Percentiles rank a stretch among this genome's conserved stretches.
phyloP scores from a whole-genome alignment of 2,797 vertebrate species.

The Tokudaia muenninki region DNA sequence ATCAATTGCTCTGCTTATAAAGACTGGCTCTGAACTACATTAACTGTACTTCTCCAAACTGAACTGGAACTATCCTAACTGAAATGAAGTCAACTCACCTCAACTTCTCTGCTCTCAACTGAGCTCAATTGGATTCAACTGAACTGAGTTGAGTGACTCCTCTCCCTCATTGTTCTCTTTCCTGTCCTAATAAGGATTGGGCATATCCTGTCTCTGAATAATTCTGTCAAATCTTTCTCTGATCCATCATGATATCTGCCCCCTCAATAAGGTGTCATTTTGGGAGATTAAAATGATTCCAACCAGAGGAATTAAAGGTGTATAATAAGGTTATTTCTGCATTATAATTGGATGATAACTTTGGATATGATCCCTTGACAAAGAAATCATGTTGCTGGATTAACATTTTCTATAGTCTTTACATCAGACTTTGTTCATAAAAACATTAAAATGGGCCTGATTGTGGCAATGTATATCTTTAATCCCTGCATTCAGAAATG shows the following conservation, averaged over 20 bases:
- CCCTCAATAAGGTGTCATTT: neutral
- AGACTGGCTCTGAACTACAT: neutral
- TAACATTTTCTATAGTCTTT: too few relatives aligned
- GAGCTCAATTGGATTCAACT: neutral
- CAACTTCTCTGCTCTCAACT: neutral
- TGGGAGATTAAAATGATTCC: too few relatives aligned
- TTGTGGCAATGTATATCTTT: too few relatives aligned
- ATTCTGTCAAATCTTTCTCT: neutral
- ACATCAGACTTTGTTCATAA: too few relatives aligned
- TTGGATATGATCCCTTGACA: too few relatives aligned
- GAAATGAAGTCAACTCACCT: neutral
- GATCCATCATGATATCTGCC: neutral
- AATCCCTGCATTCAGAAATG: too few relatives aligned
- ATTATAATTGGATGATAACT: too few relatives aligned
- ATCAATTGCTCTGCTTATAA: neutral
- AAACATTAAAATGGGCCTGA: too few relatives aligned
- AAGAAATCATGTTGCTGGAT: too few relatives aligned
- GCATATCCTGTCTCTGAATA: neutral
- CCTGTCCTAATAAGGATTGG: neutral
- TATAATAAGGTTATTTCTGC: too few relatives aligned
- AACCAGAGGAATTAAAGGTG: too few relatives aligned
- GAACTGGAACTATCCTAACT: too few relatives aligned
- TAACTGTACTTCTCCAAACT: neutral
- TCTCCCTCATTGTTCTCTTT: neutral
- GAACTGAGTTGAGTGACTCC: neutral